Base-by-base conservation (phyloP, 2,888 invertebrate species). In the Coenonympha glycerion region DNA sequence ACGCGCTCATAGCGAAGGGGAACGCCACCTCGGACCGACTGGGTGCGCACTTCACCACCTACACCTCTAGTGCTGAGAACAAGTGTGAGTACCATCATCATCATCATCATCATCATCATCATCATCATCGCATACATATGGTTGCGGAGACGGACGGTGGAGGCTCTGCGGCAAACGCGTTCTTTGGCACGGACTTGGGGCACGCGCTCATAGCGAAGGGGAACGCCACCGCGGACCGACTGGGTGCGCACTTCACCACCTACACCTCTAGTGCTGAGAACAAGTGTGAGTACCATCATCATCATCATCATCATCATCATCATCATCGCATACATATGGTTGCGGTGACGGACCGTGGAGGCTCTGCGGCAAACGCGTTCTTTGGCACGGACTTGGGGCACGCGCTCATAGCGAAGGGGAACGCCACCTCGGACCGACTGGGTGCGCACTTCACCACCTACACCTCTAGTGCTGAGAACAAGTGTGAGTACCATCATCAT, bases 311-410 rank as follows among this genome's bases (percentile, higher is more conserved):
- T n/a, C n/a, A n/a, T n/a, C n/a, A n/a, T n/a, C n/a, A n/a, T n/a
- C n/a, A n/a, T n/a, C n/a, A n/a, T n/a, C 96, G 96, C 8, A 94
- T 96, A 63, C 97, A 97, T 90, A 95, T 97, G 82, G 92, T 97
- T 78, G 95, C 97, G 24, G 93, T 98, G 60, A 95, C 96, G 4
- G 96, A 97, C 68, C 93, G 93, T 41, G 94, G 95, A 28, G 95
- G 95, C 1, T 80, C 81, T 0, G 82, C 85, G 0, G 95, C 95
- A 0, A 93, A 92, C 71, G 93, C 96, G 6, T 95, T 96, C 87
- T 97, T 96, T 81, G 94, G 93, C 63, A 96, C 93, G 53, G 96
- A 97, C 71, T 84, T 96, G 42, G 94, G 95, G 50, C 97, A 97
- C 85, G 91, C 93, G 67, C 90, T 98, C 61, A 95, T 97, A 58